These are phyloP conservation scores for Cryptophagus acutangulus DNA, from an alignment of 2,888 invertebrate species.

Conservation along the genomic window DNA sequence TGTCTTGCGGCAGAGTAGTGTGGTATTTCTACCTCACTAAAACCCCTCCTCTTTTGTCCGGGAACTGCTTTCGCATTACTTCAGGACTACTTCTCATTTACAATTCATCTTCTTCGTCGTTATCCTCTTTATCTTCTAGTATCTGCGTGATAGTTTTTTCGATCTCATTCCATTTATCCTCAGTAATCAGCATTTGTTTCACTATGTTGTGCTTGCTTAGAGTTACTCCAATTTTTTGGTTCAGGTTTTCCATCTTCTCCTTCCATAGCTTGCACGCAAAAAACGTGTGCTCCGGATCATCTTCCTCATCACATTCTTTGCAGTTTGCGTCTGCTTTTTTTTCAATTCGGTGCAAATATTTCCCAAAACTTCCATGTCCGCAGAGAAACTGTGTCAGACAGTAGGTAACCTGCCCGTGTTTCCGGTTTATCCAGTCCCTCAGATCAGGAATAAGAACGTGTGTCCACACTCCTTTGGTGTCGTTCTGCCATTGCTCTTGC, in stretches of 20 bases:
- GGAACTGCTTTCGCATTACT: no score
- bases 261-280: background rate
- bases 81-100: no score
- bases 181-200: background rate
- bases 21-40: no score
- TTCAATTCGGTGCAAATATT: background rate
- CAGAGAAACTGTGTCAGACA: background rate
- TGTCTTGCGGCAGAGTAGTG: no score
- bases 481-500: background rate
- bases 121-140: background rate
- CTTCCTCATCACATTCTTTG: background rate
- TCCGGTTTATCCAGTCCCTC: background rate
- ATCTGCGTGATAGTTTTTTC: background rate
- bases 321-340: background rate
- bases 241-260: background rate
- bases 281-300: background rate
- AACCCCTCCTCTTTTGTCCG: no score
- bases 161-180: background rate
- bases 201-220: background rate
- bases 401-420: background rate
- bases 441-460: background rate
- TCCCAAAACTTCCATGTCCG: background rate
- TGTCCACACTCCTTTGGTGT: background rate
- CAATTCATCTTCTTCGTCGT: no score
- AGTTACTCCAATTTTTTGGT: background rate